phyloP scores from a whole-genome alignment of 2,888 invertebrate genomes.

The Trisateles emortualis region DNA sequence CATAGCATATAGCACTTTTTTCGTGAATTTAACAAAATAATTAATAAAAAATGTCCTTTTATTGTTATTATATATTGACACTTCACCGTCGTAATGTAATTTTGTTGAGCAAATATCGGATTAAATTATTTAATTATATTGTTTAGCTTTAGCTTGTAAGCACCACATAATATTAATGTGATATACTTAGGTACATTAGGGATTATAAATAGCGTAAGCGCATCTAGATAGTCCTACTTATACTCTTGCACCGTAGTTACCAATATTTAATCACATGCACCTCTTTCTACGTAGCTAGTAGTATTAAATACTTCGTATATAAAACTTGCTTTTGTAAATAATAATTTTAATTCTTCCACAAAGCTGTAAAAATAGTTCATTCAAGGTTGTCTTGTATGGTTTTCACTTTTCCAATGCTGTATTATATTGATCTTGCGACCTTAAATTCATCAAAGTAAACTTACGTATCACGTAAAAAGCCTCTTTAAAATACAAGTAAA shows the following conservation, averaged over 20 bases:
- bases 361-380: not conserved
- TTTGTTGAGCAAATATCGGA: slow-evolving; percentile 3
- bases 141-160: slow-evolving; percentile 18
- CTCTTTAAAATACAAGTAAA: no score
- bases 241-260: slow-evolving; percentile 6
- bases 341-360: not conserved
- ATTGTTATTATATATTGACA: not conserved
- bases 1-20: no score
- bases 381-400: not conserved
- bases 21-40: no score
- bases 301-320: not conserved
- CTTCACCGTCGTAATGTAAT: not conserved
- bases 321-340: slow-evolving; percentile 8
- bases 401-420: no score
- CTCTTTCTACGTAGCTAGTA: not conserved
- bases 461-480: no score
- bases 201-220: not conserved
- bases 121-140: not conserved
- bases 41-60: no score
- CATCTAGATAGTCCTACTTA: slow-evolving; percentile 16
- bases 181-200: slow-evolving; percentile 26
- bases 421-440: no score
- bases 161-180: slow-evolving; percentile 41
- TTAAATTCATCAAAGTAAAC: no score
- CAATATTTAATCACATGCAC: not conserved